Evolutionary conservation across 2,797 vertebrate genomes (phyloP).

Genomic region (Prionace glauca): DNA sequence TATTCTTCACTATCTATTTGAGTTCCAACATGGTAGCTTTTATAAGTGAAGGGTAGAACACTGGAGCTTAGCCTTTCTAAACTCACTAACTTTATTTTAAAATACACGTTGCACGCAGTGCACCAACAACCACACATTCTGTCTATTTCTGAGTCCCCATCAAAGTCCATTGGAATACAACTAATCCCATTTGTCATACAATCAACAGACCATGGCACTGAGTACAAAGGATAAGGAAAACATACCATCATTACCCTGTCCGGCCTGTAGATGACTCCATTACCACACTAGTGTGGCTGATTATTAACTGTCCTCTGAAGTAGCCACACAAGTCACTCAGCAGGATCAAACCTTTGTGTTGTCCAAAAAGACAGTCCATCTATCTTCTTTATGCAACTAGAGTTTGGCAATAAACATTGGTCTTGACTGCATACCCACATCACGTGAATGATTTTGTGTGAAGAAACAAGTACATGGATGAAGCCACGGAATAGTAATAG

Average conservation of each 20-base stretch:
- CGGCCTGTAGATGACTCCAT: background rate
- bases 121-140: too few relatives aligned
- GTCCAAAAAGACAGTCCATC: background rate
- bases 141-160: too few relatives aligned
- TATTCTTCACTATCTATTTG: too few relatives aligned
- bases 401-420: background rate
- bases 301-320: background rate
- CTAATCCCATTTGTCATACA: too few relatives aligned
- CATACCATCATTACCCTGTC: background rate
- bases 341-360: background rate
- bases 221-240: background rate
- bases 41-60: background rate
- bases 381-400: background rate
- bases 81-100: background rate
- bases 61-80: background rate
- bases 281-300: background rate
- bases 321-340: background rate
- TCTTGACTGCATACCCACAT: background rate
- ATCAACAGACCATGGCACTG: background rate
- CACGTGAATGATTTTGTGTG: background rate
- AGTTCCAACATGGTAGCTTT: too few relatives aligned
- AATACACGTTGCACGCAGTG: too few relatives aligned
- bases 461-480: background rate
- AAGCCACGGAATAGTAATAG: background rate
- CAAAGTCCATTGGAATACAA: too few relatives aligned